Evolutionary conservation across 2,888 invertebrate species (phyloP).

Genomic region (Sinohyriopsis cumingii): DNA sequence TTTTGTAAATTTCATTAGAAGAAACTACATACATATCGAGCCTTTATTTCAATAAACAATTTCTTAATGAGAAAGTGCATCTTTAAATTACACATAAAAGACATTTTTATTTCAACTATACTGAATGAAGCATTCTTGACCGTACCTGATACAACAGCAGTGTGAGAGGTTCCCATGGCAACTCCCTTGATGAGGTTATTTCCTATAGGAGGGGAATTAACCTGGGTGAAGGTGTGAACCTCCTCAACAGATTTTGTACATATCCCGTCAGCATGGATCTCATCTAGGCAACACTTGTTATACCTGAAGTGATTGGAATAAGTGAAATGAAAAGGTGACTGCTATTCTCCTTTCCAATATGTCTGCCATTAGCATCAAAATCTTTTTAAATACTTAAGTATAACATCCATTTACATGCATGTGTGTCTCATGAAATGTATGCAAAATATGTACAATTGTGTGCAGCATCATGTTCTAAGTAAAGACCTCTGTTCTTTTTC

Average conservation of each 20-base stretch:
- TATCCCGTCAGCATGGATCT: slow-evolving; percentile 41
- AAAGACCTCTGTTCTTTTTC: no score
- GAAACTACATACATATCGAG: no score
- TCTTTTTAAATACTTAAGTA: no score
- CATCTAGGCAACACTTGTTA: slow-evolving; percentile 68
- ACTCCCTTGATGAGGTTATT: slow-evolving; percentile 53
- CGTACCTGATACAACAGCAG: slow-evolving; percentile 65
- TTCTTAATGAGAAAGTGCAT: not conserved
- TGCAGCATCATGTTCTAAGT: no score
- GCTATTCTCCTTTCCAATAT: no score
- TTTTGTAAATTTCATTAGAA: no score
- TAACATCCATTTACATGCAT: no score
- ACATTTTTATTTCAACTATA: not conserved
- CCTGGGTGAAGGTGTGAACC: slow-evolving; percentile 56
- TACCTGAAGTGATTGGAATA: slow-evolving; percentile 46
- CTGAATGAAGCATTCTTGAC: not conserved
- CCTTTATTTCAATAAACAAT: no score
- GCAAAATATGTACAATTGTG: no score
- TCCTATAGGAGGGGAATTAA: slow-evolving; percentile 56
- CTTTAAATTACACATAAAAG: not conserved
- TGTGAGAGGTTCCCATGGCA: slow-evolving; percentile 69
- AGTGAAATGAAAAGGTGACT: not conserved
- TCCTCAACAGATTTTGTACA: slow-evolving; percentile 58
- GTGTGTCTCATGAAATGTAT: no score
- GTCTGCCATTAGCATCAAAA: no score